These are phyloP conservation scores for Tenthredo notha DNA, from an alignment of 2,888 invertebrate species.

Conservation along the genomic window DNA sequence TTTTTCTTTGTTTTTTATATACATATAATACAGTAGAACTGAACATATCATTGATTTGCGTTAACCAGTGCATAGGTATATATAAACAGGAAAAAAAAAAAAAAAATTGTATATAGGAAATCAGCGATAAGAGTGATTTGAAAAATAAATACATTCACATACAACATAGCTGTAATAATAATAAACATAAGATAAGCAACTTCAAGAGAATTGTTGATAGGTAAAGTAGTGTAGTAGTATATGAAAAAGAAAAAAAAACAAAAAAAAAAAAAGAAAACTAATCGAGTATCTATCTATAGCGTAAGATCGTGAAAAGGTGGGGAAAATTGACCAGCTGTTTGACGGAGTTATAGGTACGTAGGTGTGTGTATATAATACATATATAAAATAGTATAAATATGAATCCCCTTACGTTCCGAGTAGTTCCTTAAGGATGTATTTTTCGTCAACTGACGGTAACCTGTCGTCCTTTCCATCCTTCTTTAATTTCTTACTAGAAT, in stretches of 20 bases:
- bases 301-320: slow-evolving; percentile 6
- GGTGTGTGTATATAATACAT: background rate
- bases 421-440: slow-evolving; percentile 93
- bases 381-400: background rate
- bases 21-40: background rate
- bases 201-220: background rate
- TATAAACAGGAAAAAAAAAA: background rate
- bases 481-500: slow-evolving; percentile 91
- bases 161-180: too few species aligned
- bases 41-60: background rate
- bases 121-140: background rate
- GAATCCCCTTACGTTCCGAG: slow-evolving; percentile 88
- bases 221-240: background rate
- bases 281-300: background rate
- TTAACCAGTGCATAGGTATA: background rate
- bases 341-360: background rate
- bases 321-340: slow-evolving; percentile 46
- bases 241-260: background rate
- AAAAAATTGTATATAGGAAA: background rate
- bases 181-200: background rate
- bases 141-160: background rate
- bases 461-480: slow-evolving; percentile 91
- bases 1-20: too few species aligned
- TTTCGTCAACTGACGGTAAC: slow-evolving; percentile 92
- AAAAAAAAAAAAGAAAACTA: background rate